Evolutionary conservation across 1,140 invertebrate genomes (phyloP).

Genomic region (Caenorhabditis remanei): DNA sequence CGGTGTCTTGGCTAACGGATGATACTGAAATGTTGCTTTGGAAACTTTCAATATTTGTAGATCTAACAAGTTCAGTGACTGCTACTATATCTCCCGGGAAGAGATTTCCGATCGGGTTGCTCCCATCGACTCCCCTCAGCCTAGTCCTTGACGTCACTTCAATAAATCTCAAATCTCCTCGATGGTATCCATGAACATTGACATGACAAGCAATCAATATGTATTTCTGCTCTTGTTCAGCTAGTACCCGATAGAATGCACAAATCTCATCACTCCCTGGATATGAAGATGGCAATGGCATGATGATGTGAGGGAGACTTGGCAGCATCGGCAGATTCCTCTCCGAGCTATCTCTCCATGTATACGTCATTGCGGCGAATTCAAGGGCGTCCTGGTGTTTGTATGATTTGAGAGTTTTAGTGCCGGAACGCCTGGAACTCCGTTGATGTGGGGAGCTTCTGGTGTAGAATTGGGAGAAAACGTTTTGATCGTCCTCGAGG

Average conservation of each 20-base stretch:
- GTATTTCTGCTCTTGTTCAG: neutral
- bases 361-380: neutral
- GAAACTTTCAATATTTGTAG: too few relatives aligned
- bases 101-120: neutral
- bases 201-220: conserved; percentile 19
- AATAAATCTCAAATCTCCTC: conserved; percentile 36
- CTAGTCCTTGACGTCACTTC: neutral
- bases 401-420: neutral
- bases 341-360: neutral
- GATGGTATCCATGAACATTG: conserved; percentile 39
- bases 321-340: neutral
- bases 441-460: neutral
- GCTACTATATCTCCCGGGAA: conserved; percentile 35
- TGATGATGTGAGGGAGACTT: neutral
- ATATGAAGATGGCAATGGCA: neutral
- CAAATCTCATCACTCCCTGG: neutral
- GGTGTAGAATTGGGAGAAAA: too few relatives aligned
- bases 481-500: too few relatives aligned
- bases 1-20: neutral
- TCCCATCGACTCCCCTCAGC: neutral
- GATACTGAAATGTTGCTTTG: neutral
- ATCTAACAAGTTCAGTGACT: neutral
- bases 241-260: conserved; percentile 14
- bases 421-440: neutral
- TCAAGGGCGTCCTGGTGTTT: neutral